Percentiles rank a stretch among this genome's conserved stretches.
Evolutionary conservation across 2,888 invertebrate species (phyloP).

Genomic region (Drosophila planitibia): DNA sequence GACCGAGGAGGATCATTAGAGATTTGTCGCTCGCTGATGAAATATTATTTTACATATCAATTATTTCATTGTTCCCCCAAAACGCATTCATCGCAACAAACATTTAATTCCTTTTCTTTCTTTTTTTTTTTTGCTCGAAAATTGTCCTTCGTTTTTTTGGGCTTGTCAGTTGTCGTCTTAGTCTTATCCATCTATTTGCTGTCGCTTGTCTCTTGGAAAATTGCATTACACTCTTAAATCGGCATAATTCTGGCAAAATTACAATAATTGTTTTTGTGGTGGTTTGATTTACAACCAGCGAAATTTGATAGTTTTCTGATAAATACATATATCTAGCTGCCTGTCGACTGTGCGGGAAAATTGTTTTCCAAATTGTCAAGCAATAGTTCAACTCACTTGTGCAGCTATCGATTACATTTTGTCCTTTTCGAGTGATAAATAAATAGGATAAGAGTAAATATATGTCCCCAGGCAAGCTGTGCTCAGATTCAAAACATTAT

Average conservation of each 20-base stretch:
- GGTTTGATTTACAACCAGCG: constrained; percentile 35
- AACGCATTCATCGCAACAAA: neutral
- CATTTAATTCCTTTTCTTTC: constrained; percentile 23
- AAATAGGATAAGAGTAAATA: constrained; percentile 6
- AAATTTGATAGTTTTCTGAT: constrained; percentile 63
- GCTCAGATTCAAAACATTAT: neutral
- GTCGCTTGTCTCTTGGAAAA: constrained; percentile 48
- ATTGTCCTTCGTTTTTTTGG: constrained; percentile 19
- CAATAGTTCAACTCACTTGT: constrained; percentile 31
- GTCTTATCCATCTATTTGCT: neutral
- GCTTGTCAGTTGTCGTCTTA: constrained; percentile 41
- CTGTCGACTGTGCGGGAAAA: constrained; percentile 44
- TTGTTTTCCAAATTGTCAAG: constrained; percentile 36
- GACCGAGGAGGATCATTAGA: constrained; percentile 56
- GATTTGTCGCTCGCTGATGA: constrained; percentile 49
- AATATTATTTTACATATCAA: constrained; percentile 85
- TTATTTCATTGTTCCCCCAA: constrained; percentile 80
- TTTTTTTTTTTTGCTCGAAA: constrained; percentile 34
- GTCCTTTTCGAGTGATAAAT: constrained; percentile 10
- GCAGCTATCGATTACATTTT: constrained; percentile 56
- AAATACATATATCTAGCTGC: constrained; percentile 45
- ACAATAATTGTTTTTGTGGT: constrained; percentile 36
- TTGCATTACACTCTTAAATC: constrained; percentile 51
- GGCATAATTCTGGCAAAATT: constrained; percentile 41
- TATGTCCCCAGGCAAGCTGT: neutral